phyloP scores from a whole-genome alignment of 2,888 invertebrate species.

The Brachypalpus laphriformis region DNA sequence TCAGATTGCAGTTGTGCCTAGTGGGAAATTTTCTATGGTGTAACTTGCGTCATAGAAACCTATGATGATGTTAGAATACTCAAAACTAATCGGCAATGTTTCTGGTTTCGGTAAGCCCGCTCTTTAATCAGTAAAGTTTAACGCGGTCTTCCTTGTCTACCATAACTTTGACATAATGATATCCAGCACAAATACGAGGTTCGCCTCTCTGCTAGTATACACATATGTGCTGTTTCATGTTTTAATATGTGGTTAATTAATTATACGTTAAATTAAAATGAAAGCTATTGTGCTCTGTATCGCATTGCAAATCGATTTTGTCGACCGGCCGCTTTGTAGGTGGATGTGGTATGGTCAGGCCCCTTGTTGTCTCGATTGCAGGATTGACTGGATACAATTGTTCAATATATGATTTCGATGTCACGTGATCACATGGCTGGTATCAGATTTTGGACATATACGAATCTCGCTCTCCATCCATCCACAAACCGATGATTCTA shows the following conservation, averaged over 20 bases:
- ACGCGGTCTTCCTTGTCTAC: background rate
- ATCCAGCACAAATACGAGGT: conserved; percentile 20
- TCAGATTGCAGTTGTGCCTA: conserved; percentile 53
- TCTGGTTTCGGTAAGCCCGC: conserved; percentile 15
- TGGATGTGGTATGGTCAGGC: conserved; percentile 20
- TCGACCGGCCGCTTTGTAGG: background rate
- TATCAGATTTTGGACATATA: conserved; percentile 50
- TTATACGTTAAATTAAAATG: conserved; percentile 63
- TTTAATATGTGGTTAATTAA: conserved; percentile 68
- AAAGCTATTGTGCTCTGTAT: conserved; percentile 42
- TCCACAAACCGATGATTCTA: background rate
- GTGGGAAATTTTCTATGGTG: background rate
- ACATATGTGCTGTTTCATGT: conserved; percentile 18
- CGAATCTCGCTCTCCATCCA: background rate
- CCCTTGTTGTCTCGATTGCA: conserved; percentile 32
- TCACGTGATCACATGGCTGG: conserved; percentile 64
- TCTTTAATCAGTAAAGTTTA: conserved; percentile 42
- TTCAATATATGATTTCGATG: conserved; percentile 60
- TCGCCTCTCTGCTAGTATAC: background rate
- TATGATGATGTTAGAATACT: conserved; percentile 1
- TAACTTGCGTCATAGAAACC: conserved; percentile 19
- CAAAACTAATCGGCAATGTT: conserved; percentile 30
- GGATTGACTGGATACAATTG: conserved; percentile 55
- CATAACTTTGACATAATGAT: background rate
- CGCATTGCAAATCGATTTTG: conserved; percentile 57